These are phyloP conservation scores for Bombus turneri DNA, from an alignment of 1,140 invertebrate species.

Conservation along the genomic window DNA sequence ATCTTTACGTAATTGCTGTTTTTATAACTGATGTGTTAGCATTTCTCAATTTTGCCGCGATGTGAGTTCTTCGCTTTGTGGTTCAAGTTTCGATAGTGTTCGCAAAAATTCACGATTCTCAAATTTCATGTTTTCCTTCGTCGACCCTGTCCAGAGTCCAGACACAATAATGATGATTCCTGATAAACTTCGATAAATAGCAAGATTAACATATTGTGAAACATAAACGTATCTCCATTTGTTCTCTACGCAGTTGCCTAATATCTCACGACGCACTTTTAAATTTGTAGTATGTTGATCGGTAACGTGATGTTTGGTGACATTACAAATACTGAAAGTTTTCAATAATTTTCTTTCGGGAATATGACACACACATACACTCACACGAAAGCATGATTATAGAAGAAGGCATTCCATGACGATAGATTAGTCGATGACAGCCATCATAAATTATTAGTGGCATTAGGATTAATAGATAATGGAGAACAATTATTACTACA, in stretches of 20 bases:
- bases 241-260: neutral
- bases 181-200: neutral
- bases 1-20: neutral
- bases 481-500: neutral
- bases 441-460: constrained; percentile 46
- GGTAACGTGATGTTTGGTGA: neutral
- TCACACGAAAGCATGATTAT: neutral
- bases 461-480: constrained; percentile 46
- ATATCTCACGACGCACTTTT: neutral
- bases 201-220: neutral
- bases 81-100: neutral
- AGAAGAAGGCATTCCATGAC: neutral
- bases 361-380: neutral
- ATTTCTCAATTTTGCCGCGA: neutral
- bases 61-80: too few species aligned
- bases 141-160: neutral
- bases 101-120: neutral
- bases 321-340: neutral
- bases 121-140: constrained; percentile 1
- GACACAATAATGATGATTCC: constrained; percentile 1
- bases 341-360: neutral
- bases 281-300: neutral
- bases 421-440: constrained; percentile 39
- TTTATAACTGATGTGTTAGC: neutral
- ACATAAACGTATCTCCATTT: neutral